Conservation (phyloP, 2,113 vertebrate species). For the Myiopsitta monachus region DNA sequence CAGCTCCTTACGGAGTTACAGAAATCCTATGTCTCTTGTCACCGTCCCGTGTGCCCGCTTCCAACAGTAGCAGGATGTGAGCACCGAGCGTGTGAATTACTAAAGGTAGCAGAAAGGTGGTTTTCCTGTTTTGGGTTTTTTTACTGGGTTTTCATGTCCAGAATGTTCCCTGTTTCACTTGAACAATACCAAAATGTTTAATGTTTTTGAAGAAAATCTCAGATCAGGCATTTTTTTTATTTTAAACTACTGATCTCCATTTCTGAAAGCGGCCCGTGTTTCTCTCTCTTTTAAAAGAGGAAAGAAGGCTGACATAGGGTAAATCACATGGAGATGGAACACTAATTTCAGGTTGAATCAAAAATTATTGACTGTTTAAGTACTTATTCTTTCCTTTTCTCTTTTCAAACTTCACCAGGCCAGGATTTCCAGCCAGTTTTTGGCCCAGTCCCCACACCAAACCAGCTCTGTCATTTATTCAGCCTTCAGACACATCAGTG, state of each 20-base stretch:
- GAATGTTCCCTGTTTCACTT: not conserved
- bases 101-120: not conserved
- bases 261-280: not conserved
- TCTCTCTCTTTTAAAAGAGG: not conserved
- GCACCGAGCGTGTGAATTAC: not conserved
- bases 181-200: not conserved
- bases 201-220: not conserved
- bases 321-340: not conserved
- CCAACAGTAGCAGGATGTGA: not conserved
- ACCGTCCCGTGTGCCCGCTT: rapidly evolving
- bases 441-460: not conserved
- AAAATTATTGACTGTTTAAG: not conserved
- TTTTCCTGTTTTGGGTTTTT: not conserved
- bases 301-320: not conserved
- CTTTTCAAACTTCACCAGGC: not conserved
- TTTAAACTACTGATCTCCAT: not conserved
- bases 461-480: not conserved
- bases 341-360: not conserved
- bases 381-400: not conserved
- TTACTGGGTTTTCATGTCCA: not conserved
- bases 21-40: not conserved
- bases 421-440: not conserved
- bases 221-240: not conserved
- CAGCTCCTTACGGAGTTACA: not conserved
- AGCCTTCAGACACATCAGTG: not conserved